Percentiles rank a stretch among this genome's conserved stretches.
Conservation (phyloP, 64 coral and sea anemone species). For the Montipora efflorescens region DNA sequence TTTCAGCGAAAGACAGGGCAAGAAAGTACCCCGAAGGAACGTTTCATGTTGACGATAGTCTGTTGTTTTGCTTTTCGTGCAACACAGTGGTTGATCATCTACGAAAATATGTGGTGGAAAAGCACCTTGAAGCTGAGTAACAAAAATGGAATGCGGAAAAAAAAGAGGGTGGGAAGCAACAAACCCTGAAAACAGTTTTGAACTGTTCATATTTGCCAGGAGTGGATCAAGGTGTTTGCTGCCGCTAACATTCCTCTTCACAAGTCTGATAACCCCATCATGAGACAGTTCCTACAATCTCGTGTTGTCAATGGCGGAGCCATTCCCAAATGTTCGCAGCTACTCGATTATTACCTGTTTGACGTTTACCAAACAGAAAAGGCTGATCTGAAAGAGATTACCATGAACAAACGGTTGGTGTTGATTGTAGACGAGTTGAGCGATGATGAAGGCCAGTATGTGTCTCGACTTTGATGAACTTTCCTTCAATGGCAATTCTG, state of each 20-base stretch:
- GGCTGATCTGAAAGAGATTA: slow-evolving; percentile 17
- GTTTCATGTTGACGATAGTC: too few species aligned
- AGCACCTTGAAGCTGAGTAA: too few species aligned
- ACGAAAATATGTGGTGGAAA: background rate
- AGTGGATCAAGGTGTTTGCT: slow-evolving; percentile 60
- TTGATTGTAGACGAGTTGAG: slow-evolving; percentile 40
- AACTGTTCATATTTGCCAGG: slow-evolving; percentile 55
- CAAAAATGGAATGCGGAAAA: too few species aligned
- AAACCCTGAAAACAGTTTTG: too few species aligned
- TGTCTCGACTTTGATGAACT: background rate
- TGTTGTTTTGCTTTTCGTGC: slow-evolving; percentile 6
- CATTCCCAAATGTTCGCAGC: slow-evolving; percentile 41
- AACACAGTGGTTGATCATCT: too few species aligned
- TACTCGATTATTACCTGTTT: slow-evolving; percentile 49
- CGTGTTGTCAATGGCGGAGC: slow-evolving; percentile 61
- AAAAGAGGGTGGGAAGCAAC: too few species aligned
- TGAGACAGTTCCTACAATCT: slow-evolving; percentile 21
- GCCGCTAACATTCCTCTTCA: slow-evolving; percentile 61
- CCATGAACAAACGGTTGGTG: slow-evolving; percentile 37
- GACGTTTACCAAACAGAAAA: too few species aligned
- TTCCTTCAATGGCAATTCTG: too few species aligned
- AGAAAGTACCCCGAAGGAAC: too few species aligned
- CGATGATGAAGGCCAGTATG: slow-evolving; percentile 31
- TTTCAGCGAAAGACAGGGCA: too few species aligned
- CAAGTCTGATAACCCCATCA: too few species aligned